Conservation (phyloP, 1,140 invertebrate species). For the Telenomus remus region DNA sequence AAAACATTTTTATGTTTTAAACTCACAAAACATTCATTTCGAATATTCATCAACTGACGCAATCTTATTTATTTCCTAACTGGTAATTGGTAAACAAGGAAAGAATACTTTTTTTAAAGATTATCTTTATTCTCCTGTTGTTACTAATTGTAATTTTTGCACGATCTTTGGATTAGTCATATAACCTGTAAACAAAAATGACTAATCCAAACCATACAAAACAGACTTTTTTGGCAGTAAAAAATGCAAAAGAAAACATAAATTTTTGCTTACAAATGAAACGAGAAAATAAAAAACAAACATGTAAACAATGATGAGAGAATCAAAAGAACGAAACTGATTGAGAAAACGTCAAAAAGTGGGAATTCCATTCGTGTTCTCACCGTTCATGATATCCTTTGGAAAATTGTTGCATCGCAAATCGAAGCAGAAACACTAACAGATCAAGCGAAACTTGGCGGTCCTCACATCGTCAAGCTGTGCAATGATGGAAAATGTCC, state of each 20-base stretch:
- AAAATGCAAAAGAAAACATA: too few species aligned
- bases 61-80: too few species aligned
- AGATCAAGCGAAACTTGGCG: too few species aligned
- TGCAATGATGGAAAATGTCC: conserved; percentile 4
- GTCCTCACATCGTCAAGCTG: neutral
- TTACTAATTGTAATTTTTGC: neutral
- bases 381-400: neutral
- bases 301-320: neutral
- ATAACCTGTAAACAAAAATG: conserved; percentile 1
- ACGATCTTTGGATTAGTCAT: neutral
- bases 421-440: neutral
- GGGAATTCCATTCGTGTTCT: neutral
- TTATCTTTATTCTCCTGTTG: too few species aligned
- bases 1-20: neutral
- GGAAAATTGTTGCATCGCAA: neutral
- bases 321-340: neutral
- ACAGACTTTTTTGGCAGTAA: too few species aligned
- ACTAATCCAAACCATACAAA: too few species aligned
- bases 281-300: too few species aligned
- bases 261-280: too few species aligned
- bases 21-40: too few species aligned
- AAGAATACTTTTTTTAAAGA: too few species aligned
- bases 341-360: neutral
- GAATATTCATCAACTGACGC: too few species aligned
- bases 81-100: too few species aligned